These are phyloP conservation scores for Athrips mouffetella DNA, from an alignment of 2,888 invertebrate genomes.

Conservation along the genomic window DNA sequence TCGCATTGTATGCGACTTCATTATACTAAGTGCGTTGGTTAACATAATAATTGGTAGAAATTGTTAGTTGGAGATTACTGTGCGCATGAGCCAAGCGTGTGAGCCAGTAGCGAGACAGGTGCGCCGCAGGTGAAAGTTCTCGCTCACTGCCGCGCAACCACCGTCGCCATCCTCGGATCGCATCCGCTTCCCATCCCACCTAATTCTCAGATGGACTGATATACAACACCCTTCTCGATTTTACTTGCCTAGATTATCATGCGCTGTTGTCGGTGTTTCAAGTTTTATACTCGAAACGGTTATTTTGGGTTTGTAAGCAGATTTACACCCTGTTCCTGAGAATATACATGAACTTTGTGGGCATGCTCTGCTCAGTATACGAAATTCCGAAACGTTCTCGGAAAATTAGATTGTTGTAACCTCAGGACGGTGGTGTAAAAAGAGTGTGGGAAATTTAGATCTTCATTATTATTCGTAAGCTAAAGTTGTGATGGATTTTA, in stretches of 20 bases:
- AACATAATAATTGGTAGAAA: conserved; percentile 31
- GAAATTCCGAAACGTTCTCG: no score
- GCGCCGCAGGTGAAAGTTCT: conserved; percentile 60
- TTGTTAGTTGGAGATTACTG: conserved; percentile 32
- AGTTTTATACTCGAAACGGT: not conserved
- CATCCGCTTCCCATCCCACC: conserved; percentile 60
- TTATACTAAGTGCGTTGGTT: conserved; percentile 3
- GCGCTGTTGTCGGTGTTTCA: not conserved
- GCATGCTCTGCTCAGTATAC: no score
- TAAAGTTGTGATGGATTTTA: no score
- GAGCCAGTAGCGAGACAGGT: conserved; percentile 41
- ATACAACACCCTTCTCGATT: conserved; percentile 5
- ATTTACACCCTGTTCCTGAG: no score
- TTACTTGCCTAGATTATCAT: not conserved
- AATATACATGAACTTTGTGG: no score
- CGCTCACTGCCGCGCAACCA: conserved; percentile 31
- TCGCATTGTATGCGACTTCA: not conserved
- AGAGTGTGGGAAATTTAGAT: no score
- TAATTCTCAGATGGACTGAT: conserved; percentile 24
- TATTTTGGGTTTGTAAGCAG: not conserved
- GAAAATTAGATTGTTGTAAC: no score
- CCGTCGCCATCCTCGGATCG: conserved; percentile 26
- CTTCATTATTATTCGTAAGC: no score
- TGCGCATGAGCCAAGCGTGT: conserved; percentile 17
- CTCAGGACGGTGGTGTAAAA: no score